Evolutionary conservation across 2,888 invertebrate genomes (phyloP), one percentile per base, ranked within the genome.

Genomic region (Lysandra bellargus): DNA sequence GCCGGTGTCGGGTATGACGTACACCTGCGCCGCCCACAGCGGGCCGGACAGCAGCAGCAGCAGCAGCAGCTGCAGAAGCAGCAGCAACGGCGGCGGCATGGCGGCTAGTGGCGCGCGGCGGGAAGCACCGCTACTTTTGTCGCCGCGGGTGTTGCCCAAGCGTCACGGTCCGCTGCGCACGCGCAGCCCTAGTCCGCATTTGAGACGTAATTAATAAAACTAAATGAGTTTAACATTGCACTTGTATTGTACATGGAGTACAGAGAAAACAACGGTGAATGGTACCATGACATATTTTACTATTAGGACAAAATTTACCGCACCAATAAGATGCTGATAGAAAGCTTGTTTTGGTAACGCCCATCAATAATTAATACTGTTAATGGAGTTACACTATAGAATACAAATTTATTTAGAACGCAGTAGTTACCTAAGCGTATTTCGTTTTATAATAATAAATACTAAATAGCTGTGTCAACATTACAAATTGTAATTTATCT

Each of bases 101-200:
- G 88, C 92, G 81, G 79, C 83, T 83, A 83, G 81, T 83, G 83
- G 84, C 86, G 86, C 92, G 92, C 90, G 92, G 90, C 85, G 85
- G 85, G 84, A 84, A 80, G 82, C 79, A 85, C 88, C 84, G 89
- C 83, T 88, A 86, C 89, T 93, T 93, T 92, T 94, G 93, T 92
- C 88, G 86, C 87, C 82, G 82, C 84, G 80, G 82, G 81, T 80
- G 88, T 92, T 92, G 91, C 92, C 83, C 87, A 91, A 90, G 86
- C 83, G 89, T 84, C 88, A 85, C 87, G 91, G 85, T 81, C 81
- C 84, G 79, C 61, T 80, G 88, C 80, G 1, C 85, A 79, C 86
- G 81, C 80, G 80, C 80, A 80, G 81, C 81, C 82, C 82, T 78
- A 79, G 80, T 23, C 78, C 80, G 61, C 37, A 77, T 40, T 17